Percentiles rank a stretch among this genome's conserved stretches.
Evolutionary conservation across 2,113 vertebrate genomes (phyloP).

Genomic region (Callocephalon fimbriatum): DNA sequence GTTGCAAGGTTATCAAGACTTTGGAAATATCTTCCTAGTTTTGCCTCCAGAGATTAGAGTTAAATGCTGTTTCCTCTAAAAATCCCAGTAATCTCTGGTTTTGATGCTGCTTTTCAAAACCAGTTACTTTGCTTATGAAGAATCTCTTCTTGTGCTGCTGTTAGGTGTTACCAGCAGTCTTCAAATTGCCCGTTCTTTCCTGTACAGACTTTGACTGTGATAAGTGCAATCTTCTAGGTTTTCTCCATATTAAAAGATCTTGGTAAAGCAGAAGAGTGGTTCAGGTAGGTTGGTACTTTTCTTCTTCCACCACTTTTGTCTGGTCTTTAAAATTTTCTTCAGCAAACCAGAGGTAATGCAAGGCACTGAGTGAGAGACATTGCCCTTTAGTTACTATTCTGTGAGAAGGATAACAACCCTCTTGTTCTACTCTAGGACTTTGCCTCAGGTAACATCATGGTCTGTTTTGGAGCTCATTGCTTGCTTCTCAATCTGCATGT

Average conservation of each 20-base stretch:
- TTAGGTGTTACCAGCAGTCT: not conserved
- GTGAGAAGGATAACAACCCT: not conserved
- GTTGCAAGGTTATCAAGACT: not conserved
- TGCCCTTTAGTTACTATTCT: not conserved
- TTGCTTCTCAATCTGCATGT: not conserved
- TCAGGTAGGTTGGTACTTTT: not conserved
- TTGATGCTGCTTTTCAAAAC: not conserved
- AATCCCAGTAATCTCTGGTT: not conserved
- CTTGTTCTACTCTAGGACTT: not conserved
- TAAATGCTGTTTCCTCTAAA: not conserved
- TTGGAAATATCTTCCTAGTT: not conserved
- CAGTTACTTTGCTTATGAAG: rapidly evolving
- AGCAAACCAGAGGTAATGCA: not conserved
- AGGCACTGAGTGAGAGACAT: too few relatives aligned
- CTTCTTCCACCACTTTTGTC: not conserved
- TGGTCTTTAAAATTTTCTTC: not conserved
- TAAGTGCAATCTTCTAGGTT: not conserved
- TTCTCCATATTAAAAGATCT: not conserved
- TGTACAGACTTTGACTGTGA: not conserved
- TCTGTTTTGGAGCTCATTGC: not conserved
- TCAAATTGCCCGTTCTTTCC: not conserved
- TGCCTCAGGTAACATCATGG: not conserved
- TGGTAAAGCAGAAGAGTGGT: not conserved
- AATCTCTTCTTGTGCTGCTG: not conserved
- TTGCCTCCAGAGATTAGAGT: not conserved